Conservation (phyloP, 2,888 invertebrate species). For the Slavum lentiscoides region DNA sequence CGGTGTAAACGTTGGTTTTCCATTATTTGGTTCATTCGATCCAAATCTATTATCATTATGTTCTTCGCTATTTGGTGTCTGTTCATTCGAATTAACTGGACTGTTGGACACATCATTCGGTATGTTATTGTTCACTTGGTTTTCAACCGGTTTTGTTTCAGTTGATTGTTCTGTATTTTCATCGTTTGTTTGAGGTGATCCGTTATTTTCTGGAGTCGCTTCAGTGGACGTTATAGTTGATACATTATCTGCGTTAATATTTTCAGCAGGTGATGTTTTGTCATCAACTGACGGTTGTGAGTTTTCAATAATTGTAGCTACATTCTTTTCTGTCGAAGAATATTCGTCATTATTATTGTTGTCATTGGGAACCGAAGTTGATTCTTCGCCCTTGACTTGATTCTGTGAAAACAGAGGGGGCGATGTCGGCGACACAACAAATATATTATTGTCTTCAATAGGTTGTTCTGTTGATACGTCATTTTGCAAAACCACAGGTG, state of each 20-base stretch:
- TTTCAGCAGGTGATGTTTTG: neutral
- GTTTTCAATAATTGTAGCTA: neutral
- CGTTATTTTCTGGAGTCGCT: neutral
- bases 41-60: conserved; percentile 1
- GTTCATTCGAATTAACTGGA: conserved; percentile 7
- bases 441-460: conserved; percentile 14
- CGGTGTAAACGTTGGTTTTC: neutral
- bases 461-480: conserved; percentile 34
- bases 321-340: conserved; percentile 16
- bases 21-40: neutral
- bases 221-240: neutral
- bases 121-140: neutral
- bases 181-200: neutral
- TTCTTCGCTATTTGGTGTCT: neutral
- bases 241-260: neutral
- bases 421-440: conserved; percentile 13
- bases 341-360: conserved; percentile 1
- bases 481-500: neutral
- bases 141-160: neutral
- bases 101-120: neutral
- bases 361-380: neutral
- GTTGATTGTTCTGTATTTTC: conserved; percentile 8
- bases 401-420: conserved; percentile 13
- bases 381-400: conserved; percentile 36
- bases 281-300: conserved; percentile 11